Base-by-base conservation (phyloP, 2,113 vertebrate species). In the Upupa epops region DNA sequence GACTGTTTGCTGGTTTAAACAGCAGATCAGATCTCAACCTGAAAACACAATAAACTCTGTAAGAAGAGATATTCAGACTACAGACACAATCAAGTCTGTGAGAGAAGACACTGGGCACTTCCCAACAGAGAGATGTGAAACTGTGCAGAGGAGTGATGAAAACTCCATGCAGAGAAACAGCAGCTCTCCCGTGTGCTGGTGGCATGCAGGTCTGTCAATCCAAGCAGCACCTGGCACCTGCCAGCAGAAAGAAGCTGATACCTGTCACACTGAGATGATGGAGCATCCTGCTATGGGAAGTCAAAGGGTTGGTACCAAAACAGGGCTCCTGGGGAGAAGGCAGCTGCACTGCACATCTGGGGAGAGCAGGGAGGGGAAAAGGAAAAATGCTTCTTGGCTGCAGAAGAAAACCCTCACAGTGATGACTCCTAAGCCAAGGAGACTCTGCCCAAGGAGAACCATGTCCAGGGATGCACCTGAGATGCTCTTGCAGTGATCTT, bases 261-360 rank as follows among this genome's bases (percentile, higher is more conserved):
- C 65, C 76, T 68, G n/a, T 19, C 2, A 5, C 24, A 29, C 60
- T 29, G 37, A 83, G 64, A 71, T 4, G 7, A 56, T 31, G 3
- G 11, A 88, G 65, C 60, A 60, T 25, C 54, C 31, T 1, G 1
- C 29, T 24, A 25, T 0, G 61, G 83, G 88, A 88, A 88, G 42
- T 48, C 79, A 70, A 83, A 4, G 0, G 6, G 5, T 7, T 0
- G 0, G 25, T 65, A 55, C 68, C 82, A 78, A 60, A 83, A 17
- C 20, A 25, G 52, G 0, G 0, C 34, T 75, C 42, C 22, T 0
- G 0, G 21, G 60, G 34, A 73, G 85, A 16, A 42, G 58, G 60
- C 72, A 81, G 89, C 74, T 72, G 45, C 28, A 42, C 32, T 0
- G 3, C 4, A 34, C 4, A 0, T 8, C 73, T n/a, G 66, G 45